phyloP scores from a whole-genome alignment of 2,888 invertebrate genomes.

The Cylloceria caligata region DNA sequence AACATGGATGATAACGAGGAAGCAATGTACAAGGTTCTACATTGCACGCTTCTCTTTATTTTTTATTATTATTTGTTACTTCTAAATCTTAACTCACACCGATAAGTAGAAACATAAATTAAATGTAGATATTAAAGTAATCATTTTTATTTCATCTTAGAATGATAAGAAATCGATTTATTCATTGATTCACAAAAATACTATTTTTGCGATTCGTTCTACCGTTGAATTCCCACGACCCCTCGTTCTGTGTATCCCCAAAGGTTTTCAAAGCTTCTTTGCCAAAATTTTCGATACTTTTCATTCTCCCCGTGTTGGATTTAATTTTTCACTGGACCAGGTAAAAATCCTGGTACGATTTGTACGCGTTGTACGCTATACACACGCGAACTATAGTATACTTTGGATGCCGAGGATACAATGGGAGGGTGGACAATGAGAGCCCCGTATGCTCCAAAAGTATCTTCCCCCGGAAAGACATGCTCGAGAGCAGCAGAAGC shows the following conservation, averaged over 20 bases:
- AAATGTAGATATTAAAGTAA: not conserved
- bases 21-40: too few species aligned
- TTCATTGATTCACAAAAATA: slow-evolving; percentile 17
- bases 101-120: not conserved
- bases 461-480: slow-evolving; percentile 71
- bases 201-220: slow-evolving; percentile 35
- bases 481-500: slow-evolving; percentile 61
- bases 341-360: slow-evolving; percentile 70
- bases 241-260: slow-evolving; percentile 24
- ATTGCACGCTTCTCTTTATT: not conserved
- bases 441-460: slow-evolving; percentile 68
- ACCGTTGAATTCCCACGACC: slow-evolving; percentile 63
- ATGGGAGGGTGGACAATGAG: slow-evolving; percentile 72
- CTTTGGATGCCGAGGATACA: slow-evolving; percentile 62
- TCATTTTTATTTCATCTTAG: slow-evolving; percentile 3
- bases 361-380: slow-evolving; percentile 30
- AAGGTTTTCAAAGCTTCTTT: slow-evolving; percentile 30
- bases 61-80: not conserved
- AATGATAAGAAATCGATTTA: slow-evolving; percentile 26
- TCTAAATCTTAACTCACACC: not conserved
- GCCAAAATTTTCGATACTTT: slow-evolving; percentile 59
- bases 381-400: slow-evolving; percentile 23
- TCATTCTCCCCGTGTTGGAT: slow-evolving; percentile 62
- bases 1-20: too few species aligned
- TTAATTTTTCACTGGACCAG: slow-evolving; percentile 75